phyloP scores from a whole-genome alignment of 2,888 invertebrate genomes.

The Strigamia maritima region DNA sequence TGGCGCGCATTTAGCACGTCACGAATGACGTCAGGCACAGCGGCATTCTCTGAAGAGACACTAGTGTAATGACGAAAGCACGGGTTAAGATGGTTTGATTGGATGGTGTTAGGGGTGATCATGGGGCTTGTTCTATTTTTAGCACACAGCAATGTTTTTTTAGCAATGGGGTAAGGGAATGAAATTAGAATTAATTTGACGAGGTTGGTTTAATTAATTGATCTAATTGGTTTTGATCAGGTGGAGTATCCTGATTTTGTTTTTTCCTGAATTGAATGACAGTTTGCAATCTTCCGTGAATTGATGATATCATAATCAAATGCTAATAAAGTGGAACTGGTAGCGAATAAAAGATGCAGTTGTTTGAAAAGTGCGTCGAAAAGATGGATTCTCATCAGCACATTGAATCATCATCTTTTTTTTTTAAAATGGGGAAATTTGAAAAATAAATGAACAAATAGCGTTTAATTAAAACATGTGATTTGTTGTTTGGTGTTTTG shows the following conservation, averaged over 20 bases:
- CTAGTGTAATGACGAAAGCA: not conserved
- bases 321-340: not conserved
- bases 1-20: not conserved
- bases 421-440: not conserved
- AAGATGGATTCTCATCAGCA: not conserved
- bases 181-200: not conserved
- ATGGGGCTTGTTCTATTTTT: not conserved
- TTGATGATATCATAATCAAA: constrained; percentile 11
- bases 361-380: constrained; percentile 1
- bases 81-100: not conserved
- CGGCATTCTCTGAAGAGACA: not conserved
- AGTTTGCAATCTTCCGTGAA: not conserved
- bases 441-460: no score
- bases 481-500: no score
- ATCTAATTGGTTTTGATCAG: not conserved
- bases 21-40: not conserved
- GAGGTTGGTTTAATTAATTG: not conserved
- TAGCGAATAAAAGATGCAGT: not conserved
- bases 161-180: not conserved
- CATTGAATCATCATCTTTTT: not conserved
- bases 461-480: no score
- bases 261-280: not conserved
- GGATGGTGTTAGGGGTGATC: not conserved
- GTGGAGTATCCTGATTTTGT: not conserved
- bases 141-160: not conserved